Percentiles rank a stretch among this genome's conserved stretches.
phyloP scores from a whole-genome alignment of 2,113 vertebrate species.

The Pelusios castaneus region DNA sequence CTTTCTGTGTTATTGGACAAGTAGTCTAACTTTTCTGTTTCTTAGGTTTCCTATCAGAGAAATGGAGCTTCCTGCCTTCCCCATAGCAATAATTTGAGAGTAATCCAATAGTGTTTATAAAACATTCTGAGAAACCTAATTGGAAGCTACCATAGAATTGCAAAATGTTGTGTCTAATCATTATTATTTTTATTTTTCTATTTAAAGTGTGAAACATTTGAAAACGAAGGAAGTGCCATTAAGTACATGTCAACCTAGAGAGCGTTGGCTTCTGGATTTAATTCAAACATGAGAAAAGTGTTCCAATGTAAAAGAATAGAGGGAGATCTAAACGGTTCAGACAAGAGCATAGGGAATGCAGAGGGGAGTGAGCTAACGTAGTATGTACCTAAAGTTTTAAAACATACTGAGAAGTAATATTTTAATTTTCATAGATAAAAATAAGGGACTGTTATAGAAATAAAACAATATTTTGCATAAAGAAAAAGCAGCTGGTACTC shows the following conservation, averaged over 20 bases:
- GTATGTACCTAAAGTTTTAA: neutral
- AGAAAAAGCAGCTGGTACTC: neutral
- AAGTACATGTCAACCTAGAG: neutral
- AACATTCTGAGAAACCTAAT: neutral
- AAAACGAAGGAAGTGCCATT: neutral
- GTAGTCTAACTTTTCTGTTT: neutral
- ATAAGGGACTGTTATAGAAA: neutral
- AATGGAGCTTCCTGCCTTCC: neutral
- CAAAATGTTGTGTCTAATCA: neutral
- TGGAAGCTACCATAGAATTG: neutral
- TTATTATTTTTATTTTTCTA: neutral
- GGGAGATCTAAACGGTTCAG: neutral
- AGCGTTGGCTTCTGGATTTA: neutral
- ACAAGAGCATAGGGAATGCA: neutral
- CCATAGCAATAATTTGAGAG: neutral
- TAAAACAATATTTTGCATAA: neutral
- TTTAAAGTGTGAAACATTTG: neutral
- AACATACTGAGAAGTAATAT: neutral
- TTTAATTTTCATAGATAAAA: neutral
- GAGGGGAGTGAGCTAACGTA: neutral
- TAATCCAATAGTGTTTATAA: neutral
- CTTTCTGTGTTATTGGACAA: neutral
- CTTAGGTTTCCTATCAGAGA: neutral
- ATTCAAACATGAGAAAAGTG: neutral
- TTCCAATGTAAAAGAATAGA: neutral